Conservation (phyloP, 2,797 vertebrate species). For the Malacoctenus gilli region DNA sequence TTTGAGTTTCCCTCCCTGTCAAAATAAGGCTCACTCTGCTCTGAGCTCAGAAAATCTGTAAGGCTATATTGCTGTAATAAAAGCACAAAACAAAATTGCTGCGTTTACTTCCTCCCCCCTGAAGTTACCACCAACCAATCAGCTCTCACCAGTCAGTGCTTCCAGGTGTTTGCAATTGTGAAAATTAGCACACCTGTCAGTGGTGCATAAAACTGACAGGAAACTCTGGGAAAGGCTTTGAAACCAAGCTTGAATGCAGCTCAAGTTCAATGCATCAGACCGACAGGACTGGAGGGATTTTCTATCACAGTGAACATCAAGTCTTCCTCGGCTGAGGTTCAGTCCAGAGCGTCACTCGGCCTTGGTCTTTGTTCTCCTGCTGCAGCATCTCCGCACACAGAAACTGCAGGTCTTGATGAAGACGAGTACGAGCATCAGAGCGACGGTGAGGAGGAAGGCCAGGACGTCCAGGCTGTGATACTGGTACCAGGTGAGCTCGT, state of each 20-base stretch:
- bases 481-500: slow-evolving; percentile 85
- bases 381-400: slow-evolving; percentile 56
- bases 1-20: too few species aligned
- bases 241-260: too few species aligned
- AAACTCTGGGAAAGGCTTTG: too few species aligned
- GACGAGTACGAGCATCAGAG: slow-evolving; percentile 54
- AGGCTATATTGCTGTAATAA: too few species aligned
- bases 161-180: too few species aligned
- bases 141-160: slow-evolving; percentile 2
- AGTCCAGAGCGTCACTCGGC: slow-evolving; percentile 47
- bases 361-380: slow-evolving; percentile 60
- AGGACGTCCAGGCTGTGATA: slow-evolving; percentile 84
- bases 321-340: background rate
- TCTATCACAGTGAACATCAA: too few species aligned
- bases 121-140: slow-evolving; percentile 32
- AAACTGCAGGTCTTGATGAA: slow-evolving; percentile 63
- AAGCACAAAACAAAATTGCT: slow-evolving; percentile 37
- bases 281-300: too few species aligned
- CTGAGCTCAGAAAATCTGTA: too few species aligned
- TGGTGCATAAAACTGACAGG: too few species aligned
- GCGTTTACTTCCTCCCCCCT: background rate
- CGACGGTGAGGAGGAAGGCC: slow-evolving; percentile 70
- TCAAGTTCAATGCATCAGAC: too few species aligned
- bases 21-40: too few species aligned
- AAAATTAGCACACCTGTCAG: too few species aligned